Conservation (phyloP, 1,140 invertebrate species). For the Bombus picipes region DNA sequence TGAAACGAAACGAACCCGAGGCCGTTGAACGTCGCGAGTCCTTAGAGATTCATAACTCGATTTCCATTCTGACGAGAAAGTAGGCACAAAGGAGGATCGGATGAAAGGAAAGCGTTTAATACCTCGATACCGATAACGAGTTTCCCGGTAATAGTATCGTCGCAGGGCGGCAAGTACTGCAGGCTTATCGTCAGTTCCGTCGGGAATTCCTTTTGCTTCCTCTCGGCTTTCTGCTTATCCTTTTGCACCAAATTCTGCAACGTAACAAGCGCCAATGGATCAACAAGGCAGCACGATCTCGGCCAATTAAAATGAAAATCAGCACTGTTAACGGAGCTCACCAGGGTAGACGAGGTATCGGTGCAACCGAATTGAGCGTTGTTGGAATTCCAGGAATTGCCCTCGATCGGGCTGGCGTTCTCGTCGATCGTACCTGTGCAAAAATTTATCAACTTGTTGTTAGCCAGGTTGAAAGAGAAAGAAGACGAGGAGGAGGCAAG, state of each 20-base stretch:
- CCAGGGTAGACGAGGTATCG: constrained; percentile 75
- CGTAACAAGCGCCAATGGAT: neutral
- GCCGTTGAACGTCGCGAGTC: neutral
- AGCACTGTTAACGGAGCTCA: constrained; percentile 42
- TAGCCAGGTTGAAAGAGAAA: too few species aligned
- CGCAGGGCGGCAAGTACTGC: constrained; percentile 75
- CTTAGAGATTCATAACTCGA: neutral
- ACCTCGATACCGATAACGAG: constrained; percentile 81
- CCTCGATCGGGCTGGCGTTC: constrained; percentile 61
- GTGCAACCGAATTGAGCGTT: constrained; percentile 66
- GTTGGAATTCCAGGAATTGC: constrained; percentile 70
- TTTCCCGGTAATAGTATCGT: constrained; percentile 73
- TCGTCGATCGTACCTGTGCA: constrained; percentile 72
- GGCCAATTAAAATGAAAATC: neutral
- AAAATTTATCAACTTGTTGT: neutral
- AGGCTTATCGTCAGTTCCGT: constrained; percentile 79
- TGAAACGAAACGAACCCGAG: neutral
- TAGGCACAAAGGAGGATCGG: neutral
- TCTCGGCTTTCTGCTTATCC: constrained; percentile 71
- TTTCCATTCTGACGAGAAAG: neutral
- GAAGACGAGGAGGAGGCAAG: too few species aligned
- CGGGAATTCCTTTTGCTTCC: constrained; percentile 76
- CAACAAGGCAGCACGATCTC: neutral
- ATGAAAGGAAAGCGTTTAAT: constrained; percentile 16
- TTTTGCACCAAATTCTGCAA: constrained; percentile 74